These are phyloP conservation scores for Anticlea derivata DNA, from an alignment of 2,888 invertebrate genomes.

Conservation along the genomic window DNA sequence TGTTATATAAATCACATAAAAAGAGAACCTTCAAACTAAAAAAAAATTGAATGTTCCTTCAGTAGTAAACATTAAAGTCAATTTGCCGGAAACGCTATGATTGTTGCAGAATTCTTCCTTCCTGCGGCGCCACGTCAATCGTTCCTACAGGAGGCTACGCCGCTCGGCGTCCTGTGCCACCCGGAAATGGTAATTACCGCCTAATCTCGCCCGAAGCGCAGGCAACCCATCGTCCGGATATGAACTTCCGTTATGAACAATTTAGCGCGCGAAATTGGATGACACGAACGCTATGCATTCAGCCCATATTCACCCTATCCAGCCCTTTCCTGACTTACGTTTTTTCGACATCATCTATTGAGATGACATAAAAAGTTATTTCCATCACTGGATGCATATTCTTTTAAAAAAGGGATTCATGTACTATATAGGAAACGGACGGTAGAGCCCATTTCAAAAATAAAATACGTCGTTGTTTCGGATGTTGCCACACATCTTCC, in stretches of 20 bases:
- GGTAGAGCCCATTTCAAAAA: no score
- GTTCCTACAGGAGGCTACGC: slow-evolving; percentile 47
- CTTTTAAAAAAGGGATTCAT: no score
- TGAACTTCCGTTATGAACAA: slow-evolving; percentile 94
- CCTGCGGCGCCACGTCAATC: slow-evolving; percentile 41
- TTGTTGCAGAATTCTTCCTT: slow-evolving; percentile 58
- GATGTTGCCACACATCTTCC: neutral
- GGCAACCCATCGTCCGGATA: slow-evolving; percentile 87
- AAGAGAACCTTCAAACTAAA: neutral
- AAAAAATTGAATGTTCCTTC: neutral
- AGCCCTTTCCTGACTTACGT: slow-evolving; percentile 47
- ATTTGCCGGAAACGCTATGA: slow-evolving; percentile 44
- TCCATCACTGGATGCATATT: no score
- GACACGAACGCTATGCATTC: slow-evolving; percentile 72
- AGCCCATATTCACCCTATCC: slow-evolving; percentile 67
- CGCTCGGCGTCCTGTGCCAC: slow-evolving; percentile 74
- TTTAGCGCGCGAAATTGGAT: slow-evolving; percentile 88
- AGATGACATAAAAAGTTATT: no score
- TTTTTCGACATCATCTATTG: slow-evolving; percentile 53
- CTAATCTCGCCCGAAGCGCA: slow-evolving; percentile 83
- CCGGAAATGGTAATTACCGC: slow-evolving; percentile 85
- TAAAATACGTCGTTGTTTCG: no score
- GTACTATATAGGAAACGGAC: no score
- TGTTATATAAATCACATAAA: no score
- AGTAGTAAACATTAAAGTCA: slow-evolving; percentile 33